phyloP scores from a whole-genome alignment of 64 coral and sea anemone species.

The Anthopleura sola region DNA sequence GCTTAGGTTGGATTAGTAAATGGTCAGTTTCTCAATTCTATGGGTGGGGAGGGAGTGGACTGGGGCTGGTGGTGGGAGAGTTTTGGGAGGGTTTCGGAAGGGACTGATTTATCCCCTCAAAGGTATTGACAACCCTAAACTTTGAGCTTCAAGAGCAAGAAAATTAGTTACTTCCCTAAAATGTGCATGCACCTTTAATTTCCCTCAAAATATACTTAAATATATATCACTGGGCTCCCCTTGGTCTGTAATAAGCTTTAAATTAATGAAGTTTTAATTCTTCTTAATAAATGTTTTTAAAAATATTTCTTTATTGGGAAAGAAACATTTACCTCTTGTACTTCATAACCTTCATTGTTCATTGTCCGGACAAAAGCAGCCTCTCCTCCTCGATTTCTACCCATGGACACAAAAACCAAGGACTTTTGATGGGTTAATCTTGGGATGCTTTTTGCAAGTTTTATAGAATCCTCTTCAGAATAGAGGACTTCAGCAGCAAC shows the following conservation, averaged over 20 bases:
- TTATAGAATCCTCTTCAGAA: conserved; percentile 56
- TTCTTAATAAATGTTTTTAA: too few relatives aligned
- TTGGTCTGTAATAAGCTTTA: too few relatives aligned
- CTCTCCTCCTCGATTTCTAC: conserved; percentile 91
- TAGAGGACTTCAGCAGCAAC: conserved; percentile 94
- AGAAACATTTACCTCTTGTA: conserved; percentile 53
- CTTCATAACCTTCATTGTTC: conserved; percentile 59
- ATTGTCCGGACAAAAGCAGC: conserved; percentile 54
- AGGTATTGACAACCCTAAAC: too few relatives aligned
- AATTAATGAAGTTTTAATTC: too few relatives aligned
- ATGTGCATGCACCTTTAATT: too few relatives aligned
- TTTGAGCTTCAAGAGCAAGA: too few relatives aligned
- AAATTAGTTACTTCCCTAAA: too few relatives aligned
- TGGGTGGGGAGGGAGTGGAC: neutral
- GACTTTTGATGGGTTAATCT: conserved; percentile 43
- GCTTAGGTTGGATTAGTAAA: neutral
- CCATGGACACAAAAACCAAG: conserved; percentile 79
- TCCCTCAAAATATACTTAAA: too few relatives aligned
- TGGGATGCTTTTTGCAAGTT: conserved; percentile 71
- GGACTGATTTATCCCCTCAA: too few relatives aligned
- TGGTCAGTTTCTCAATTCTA: neutral
- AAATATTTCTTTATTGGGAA: too few relatives aligned
- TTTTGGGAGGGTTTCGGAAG: too few relatives aligned
- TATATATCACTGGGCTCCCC: too few relatives aligned
- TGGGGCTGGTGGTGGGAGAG: neutral